Conservation (phyloP, 2,888 invertebrate species). For the Diplazon laetatorius region DNA sequence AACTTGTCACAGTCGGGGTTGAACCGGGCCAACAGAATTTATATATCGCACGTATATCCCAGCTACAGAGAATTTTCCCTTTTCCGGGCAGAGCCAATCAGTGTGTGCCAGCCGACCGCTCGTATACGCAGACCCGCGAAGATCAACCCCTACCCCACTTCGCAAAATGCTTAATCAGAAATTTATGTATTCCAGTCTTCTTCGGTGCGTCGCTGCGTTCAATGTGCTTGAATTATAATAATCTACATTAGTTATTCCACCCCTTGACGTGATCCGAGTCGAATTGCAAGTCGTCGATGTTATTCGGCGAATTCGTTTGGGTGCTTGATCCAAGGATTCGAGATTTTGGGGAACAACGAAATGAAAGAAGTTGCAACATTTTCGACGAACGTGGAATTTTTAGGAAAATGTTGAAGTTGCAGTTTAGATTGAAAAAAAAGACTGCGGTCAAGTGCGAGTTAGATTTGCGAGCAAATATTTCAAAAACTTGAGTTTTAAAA, state of each 20-base stretch:
- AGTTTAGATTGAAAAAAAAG: no score
- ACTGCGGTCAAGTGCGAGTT: no score
- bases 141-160: slow-evolving; percentile 14
- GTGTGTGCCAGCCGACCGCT: slow-evolving; percentile 57
- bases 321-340: no score
- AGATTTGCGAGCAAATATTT: no score
- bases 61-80: slow-evolving; percentile 8
- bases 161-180: slow-evolving; percentile 48
- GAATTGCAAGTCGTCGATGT: slow-evolving; percentile 37
- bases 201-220: slow-evolving; percentile 14
- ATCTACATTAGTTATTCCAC: slow-evolving; percentile 29
- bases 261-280: slow-evolving; percentile 13
- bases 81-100: slow-evolving; percentile 74
- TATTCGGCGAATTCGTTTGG: slow-evolving; percentile 5
- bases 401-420: no score
- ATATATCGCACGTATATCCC: slow-evolving; percentile 29
- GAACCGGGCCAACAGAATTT: slow-evolving; percentile 12
- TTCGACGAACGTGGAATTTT: no score
- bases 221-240: slow-evolving; percentile 27
- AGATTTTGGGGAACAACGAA: no score
- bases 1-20: slow-evolving; percentile 18
- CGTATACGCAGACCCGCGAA: slow-evolving; percentile 74
- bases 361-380: no score
- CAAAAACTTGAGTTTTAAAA: no score
- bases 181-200: slow-evolving; percentile 34